Evolutionary conservation across 1,140 invertebrate species (phyloP).

Genomic region (Batillaria attramentaria): DNA sequence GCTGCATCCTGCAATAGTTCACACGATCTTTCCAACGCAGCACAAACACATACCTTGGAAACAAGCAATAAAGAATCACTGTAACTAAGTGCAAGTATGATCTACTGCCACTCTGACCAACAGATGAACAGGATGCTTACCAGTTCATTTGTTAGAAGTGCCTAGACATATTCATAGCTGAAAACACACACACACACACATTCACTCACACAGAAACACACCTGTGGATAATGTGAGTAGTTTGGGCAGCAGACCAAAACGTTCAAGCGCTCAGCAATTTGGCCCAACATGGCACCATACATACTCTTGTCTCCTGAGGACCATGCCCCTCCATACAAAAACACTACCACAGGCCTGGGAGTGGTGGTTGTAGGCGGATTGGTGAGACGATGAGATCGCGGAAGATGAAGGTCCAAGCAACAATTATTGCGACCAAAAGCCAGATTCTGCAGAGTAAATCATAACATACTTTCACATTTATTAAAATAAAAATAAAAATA

Average conservation of each 20-base stretch:
- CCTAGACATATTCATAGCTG: too few relatives aligned
- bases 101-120: not conserved
- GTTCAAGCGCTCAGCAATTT: constrained; percentile 59
- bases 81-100: not conserved
- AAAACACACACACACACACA: not conserved
- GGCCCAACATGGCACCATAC: constrained; percentile 65
- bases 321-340: constrained; percentile 69
- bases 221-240: constrained; percentile 68
- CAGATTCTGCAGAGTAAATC: constrained; percentile 55
- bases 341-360: constrained; percentile 62
- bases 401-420: constrained; percentile 64
- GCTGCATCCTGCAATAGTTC: not conserved
- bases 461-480: constrained; percentile 1
- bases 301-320: constrained; percentile 66
- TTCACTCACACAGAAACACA: constrained; percentile 34
- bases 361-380: constrained; percentile 14
- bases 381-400: constrained; percentile 20
- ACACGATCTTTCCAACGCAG: too few relatives aligned
- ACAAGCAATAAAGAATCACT: not conserved
- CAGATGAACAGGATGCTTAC: too few relatives aligned
- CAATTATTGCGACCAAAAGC: constrained; percentile 64
- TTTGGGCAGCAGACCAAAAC: constrained; percentile 67
- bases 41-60: not conserved
- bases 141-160: too few relatives aligned
- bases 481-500: not conserved